A percentile compares a stretch with the other conserved stretches of the same genome.
phyloP scores from a whole-genome alignment of 2,113 vertebrate species.

The Mustela lutreola region DNA sequence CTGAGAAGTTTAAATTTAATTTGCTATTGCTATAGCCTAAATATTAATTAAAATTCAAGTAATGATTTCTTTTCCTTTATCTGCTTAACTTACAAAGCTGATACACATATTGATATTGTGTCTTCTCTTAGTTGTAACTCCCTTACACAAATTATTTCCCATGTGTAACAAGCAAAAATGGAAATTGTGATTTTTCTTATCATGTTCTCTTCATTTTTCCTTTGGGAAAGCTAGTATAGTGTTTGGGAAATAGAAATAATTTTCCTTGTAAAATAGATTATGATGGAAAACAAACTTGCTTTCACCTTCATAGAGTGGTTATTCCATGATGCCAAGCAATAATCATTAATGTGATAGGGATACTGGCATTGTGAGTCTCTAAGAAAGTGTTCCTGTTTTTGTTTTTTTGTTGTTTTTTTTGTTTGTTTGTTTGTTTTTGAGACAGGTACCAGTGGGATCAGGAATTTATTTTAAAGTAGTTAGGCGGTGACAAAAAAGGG shows the following conservation, averaged over 20 bases:
- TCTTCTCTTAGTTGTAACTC: background rate
- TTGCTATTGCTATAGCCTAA: background rate
- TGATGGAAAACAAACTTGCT: background rate
- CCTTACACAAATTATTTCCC: background rate
- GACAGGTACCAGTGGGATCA: background rate
- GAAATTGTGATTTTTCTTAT: conserved; percentile 34
- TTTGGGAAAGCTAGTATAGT: background rate
- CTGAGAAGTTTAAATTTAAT: background rate
- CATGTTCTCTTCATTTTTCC: conserved; percentile 52
- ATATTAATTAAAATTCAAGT: conserved; percentile 41
- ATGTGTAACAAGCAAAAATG: conserved; percentile 43
- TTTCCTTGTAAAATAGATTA: background rate
- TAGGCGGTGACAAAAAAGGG: background rate
- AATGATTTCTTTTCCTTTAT: conserved; percentile 38
- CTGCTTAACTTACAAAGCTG: background rate
- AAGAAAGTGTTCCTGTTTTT: background rate
- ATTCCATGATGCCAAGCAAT: background rate
- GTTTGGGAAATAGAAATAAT: background rate
- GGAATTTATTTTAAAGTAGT: background rate
- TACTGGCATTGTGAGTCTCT: background rate
- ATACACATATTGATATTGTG: background rate
- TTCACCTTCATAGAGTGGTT: background rate
- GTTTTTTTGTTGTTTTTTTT: too few species aligned
- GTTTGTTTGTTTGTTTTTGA: background rate
- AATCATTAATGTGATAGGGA: background rate